Evolutionary conservation across 2,113 vertebrate genomes (phyloP).

Genomic region (Prolemur simus): DNA sequence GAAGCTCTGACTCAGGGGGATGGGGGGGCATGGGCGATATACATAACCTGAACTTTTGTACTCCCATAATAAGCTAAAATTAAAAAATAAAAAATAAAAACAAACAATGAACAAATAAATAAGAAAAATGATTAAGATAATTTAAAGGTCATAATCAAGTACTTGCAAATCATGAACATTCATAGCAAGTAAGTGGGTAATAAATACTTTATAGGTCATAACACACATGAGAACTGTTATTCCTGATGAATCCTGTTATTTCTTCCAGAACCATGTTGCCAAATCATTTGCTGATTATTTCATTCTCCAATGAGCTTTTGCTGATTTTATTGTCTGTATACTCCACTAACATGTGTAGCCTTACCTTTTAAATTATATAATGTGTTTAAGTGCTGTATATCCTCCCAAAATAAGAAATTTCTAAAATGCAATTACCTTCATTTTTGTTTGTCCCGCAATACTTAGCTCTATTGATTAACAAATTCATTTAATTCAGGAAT

Average conservation of each 20-base stretch:
- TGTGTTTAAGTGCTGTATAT: neutral
- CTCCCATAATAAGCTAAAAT: too few relatives aligned
- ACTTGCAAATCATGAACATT: neutral
- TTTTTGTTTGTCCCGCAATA: neutral
- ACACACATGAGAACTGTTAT: too few relatives aligned
- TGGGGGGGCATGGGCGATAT: too few relatives aligned
- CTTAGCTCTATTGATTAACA: neutral
- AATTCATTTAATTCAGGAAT: neutral
- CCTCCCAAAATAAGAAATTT: neutral
- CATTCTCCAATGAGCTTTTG: fast-evolving
- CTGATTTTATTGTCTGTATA: neutral
- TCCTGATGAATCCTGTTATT: neutral
- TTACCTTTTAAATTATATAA: neutral
- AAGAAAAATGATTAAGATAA: neutral
- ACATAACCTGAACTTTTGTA: too few relatives aligned
- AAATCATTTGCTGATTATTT: neutral
- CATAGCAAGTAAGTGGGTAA: neutral
- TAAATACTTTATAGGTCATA: neutral
- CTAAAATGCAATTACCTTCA: neutral
- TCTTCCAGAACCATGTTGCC: neutral
- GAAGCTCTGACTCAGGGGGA: too few relatives aligned
- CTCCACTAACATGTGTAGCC: neutral
- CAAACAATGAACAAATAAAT: too few relatives aligned
- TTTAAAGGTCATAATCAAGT: neutral
- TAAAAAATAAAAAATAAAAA: too few relatives aligned